Evolutionary conservation across 2,113 vertebrate species (phyloP).

Genomic region (Cisticola juncidis): DNA sequence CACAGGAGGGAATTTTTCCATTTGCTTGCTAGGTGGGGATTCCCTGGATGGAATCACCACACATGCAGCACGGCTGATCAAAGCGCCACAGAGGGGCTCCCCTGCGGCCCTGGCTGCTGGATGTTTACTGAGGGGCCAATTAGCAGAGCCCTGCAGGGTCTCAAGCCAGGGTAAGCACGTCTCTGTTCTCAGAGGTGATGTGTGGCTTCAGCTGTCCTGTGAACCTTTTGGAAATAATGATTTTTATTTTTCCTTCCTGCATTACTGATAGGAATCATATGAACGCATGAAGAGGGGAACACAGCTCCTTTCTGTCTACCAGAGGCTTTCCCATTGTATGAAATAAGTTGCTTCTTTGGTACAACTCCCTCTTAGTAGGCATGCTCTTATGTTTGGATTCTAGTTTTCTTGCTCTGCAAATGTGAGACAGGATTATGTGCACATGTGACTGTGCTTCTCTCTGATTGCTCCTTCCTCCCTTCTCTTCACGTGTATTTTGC

Average conservation of each 20-base stretch:
- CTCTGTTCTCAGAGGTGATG: not conserved
- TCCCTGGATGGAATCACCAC: not conserved
- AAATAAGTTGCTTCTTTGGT: not conserved
- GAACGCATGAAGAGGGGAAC: not conserved
- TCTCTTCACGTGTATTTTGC: not conserved
- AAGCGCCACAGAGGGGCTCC: not conserved
- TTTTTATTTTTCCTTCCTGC: not conserved
- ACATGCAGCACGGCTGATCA: not conserved
- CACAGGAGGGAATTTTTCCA: not conserved
- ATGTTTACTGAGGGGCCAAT: conserved; percentile 1
- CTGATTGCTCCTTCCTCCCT: not conserved
- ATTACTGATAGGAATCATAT: not conserved
- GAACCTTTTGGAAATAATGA: not conserved
- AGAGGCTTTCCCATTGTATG: not conserved
- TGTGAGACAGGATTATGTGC: not conserved
- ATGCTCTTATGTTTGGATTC: not conserved
- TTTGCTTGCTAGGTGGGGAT: not conserved
- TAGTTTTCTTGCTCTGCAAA: not conserved
- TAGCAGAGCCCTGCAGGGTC: not conserved
- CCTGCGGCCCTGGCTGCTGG: not conserved
- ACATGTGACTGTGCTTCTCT: not conserved
- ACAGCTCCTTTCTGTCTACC: not conserved
- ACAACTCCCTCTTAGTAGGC: not conserved
- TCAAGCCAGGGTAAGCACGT: not conserved
- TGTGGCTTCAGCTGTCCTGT: not conserved